Conservation (phyloP, 30 jellyfish, hydroid and myxozoan genomes). For the Euphysa ruthae region DNA sequence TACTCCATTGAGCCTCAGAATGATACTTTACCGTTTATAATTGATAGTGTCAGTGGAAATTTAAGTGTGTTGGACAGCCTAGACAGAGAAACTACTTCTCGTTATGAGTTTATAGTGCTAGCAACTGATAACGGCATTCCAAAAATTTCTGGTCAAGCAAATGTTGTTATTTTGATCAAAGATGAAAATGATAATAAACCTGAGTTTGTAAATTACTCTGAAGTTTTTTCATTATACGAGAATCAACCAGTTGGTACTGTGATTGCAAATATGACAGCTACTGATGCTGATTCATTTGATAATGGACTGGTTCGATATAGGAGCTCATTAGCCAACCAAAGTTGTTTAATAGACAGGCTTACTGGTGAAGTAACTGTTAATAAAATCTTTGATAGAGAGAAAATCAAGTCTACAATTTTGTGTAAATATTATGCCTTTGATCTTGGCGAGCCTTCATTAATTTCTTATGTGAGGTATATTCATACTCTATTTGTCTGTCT, state of each 20-base stretch:
- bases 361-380: slow-evolving; percentile 57
- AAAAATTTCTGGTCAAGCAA: slow-evolving; percentile 21
- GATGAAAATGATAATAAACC: slow-evolving; percentile 80
- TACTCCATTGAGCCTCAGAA: slow-evolving; percentile 29
- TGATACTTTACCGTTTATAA: slow-evolving; percentile 29
- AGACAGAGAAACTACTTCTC: slow-evolving; percentile 47
- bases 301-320: slow-evolving; percentile 43
- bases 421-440: slow-evolving; percentile 43
- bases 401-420: slow-evolving; percentile 17
- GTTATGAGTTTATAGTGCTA: slow-evolving; percentile 35
- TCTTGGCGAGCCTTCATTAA: slow-evolving; percentile 36
- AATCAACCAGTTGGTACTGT: slow-evolving; percentile 22
- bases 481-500: too few species aligned
- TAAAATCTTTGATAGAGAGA: slow-evolving; percentile 53
- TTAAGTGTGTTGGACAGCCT: slow-evolving; percentile 31
- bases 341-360: slow-evolving; percentile 17
- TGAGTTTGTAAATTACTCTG: slow-evolving; percentile 24
- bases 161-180: slow-evolving; percentile 22
- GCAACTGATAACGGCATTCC: slow-evolving; percentile 81
- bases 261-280: slow-evolving; percentile 20
- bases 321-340: slow-evolving; percentile 18
- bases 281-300: slow-evolving; percentile 53
- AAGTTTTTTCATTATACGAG: slow-evolving; percentile 21
- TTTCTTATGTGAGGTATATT: not conserved
- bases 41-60: slow-evolving; percentile 58